Evolutionary conservation across 2,888 invertebrate species (phyloP).

Genomic region (Meteorus cinctellus): DNA sequence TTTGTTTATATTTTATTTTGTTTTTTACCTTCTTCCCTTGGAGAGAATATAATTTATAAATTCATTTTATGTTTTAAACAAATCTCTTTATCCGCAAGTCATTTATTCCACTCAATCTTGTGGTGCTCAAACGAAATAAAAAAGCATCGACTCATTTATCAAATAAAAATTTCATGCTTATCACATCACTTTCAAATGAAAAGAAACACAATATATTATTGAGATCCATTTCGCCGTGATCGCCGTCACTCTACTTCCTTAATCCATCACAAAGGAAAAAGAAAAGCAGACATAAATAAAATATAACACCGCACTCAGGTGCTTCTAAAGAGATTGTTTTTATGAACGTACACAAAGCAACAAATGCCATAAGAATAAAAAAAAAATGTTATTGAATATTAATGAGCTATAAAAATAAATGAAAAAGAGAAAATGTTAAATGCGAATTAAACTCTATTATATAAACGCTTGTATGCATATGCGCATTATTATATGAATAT

Average conservation of each 20-base stretch:
- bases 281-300: background rate
- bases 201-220: too few relatives aligned
- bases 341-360: slow-evolving; percentile 32
- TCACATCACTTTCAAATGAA: too few relatives aligned
- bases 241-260: too few relatives aligned
- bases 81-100: too few relatives aligned
- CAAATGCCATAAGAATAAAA: slow-evolving; percentile 45
- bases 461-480: slow-evolving; percentile 48
- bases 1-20: background rate
- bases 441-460: slow-evolving; percentile 44
- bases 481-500: slow-evolving; percentile 48
- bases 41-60: too few relatives aligned
- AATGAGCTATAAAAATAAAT: background rate
- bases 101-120: too few relatives aligned
- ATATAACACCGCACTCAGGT: slow-evolving; percentile 44
- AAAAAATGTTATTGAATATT: slow-evolving; percentile 21
- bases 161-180: too few relatives aligned
- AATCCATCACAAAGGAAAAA: background rate
- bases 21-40: too few relatives aligned
- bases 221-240: too few relatives aligned
- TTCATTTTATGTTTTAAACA: too few relatives aligned
- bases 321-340: slow-evolving; percentile 55
- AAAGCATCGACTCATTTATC: too few relatives aligned
- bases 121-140: too few relatives aligned
- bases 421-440: background rate